Base-by-base conservation (phyloP, 2,797 vertebrate genomes). In the Adrianichthys oophorus region DNA sequence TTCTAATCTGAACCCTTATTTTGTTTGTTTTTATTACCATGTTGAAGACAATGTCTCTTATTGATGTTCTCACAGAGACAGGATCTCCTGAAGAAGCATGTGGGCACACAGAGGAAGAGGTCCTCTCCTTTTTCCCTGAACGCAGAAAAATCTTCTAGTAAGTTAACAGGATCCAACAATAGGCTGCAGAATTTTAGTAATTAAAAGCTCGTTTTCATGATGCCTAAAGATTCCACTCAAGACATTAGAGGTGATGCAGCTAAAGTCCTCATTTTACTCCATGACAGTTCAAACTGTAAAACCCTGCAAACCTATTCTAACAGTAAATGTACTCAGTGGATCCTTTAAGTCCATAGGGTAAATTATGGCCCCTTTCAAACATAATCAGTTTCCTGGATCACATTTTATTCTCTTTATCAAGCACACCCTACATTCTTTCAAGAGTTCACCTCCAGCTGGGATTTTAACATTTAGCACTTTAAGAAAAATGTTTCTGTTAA, bases 101-200 rank as follows among this genome's bases (percentile, higher is more conserved):
- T 70, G 46, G 54, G 66, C 73, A 83, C 84, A 79, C 73, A 79
- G 85, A 89, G 78, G 79, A 73, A 87, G 18, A 15, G 17, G 52
- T 32, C 57, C 40, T 52, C 80, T 84, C 81, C 70, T 77, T 73
- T 74, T 69, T 75, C 52, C 42, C 61, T 57, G 26, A 18, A 26
- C 21, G 48, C 55, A 61, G n/a, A 52, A 61, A 15, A 60, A 57
- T 57, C 48, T 59, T 40, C 48, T 15, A 62, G 49, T 46, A 14
- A 4, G 21, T 29, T 42, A 32, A 16, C 6, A 57, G 17, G 23
- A 13, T 3, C 17, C 40, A 41, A n/a, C 16, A 37, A 37, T 37
- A 37, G 2, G 32, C 32, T 37, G 32, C 10, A 12, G 32, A 37
- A 26, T 26, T 26, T 26, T 26, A 26, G 26, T 26, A 1, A 26